Evolutionary conservation across 2,888 invertebrate species (phyloP).

Genomic region (Anoncus sp.): DNA sequence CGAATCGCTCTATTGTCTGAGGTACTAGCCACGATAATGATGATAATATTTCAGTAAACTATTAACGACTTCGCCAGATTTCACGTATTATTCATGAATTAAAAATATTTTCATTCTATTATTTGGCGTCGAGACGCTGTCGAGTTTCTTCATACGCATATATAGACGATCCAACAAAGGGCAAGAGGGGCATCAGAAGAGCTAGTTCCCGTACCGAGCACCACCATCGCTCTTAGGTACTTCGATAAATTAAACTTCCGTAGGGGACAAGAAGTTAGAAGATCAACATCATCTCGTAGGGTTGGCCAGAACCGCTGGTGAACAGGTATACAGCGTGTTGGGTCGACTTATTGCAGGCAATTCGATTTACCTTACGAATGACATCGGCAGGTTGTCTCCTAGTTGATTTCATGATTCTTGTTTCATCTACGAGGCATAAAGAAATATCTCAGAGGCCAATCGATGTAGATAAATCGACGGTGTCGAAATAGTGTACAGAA

Average conservation of each 20-base stretch:
- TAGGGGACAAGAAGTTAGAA: constrained; percentile 27
- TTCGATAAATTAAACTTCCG: constrained; percentile 50
- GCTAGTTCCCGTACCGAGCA: constrained; percentile 14
- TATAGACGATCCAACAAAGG: not conserved
- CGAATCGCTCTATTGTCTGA: too few species aligned
- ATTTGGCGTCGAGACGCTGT: not conserved
- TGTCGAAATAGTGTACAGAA: constrained; percentile 32
- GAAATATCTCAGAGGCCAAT: constrained; percentile 44
- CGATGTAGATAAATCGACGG: constrained; percentile 49
- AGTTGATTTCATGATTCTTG: constrained; percentile 36
- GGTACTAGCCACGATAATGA: too few species aligned
- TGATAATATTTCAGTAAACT: constrained; percentile 12
- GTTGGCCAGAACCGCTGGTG: constrained; percentile 17
- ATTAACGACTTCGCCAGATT: not conserved
- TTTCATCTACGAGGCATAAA: constrained; percentile 7
- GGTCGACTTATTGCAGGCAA: constrained; percentile 54
- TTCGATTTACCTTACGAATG: constrained; percentile 55
- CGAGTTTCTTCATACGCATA: too few species aligned
- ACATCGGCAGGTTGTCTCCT: constrained; percentile 46
- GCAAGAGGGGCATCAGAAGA: constrained; percentile 5
- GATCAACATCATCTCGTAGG: constrained; percentile 27
- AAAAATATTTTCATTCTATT: too few species aligned
- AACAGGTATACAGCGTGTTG: constrained; percentile 31
- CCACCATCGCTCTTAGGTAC: constrained; percentile 24
- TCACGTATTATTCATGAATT: too few species aligned